Evolutionary conservation across 2,888 invertebrate species (phyloP).

Genomic region (Caenorhabditis zanzibari): DNA sequence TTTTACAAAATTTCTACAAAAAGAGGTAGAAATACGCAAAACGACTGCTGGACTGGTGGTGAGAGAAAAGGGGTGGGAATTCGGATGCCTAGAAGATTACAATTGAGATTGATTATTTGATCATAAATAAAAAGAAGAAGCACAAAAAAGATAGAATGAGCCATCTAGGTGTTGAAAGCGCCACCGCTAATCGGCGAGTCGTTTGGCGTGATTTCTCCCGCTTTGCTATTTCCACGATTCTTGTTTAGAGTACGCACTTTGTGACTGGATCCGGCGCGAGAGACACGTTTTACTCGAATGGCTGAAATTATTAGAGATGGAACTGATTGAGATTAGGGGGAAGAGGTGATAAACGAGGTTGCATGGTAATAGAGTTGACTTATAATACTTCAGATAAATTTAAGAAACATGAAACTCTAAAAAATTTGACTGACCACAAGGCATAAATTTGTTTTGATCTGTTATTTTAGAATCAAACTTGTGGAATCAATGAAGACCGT

Average conservation of each 20-base stretch:
- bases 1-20: constrained; percentile 59
- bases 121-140: constrained; percentile 20
- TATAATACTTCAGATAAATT: too few species aligned
- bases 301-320: constrained; percentile 56
- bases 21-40: constrained; percentile 61
- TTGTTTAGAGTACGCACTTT: constrained; percentile 71
- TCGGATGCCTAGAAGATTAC: constrained; percentile 49
- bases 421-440: not conserved
- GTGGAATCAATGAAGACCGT: too few species aligned
- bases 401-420: too few species aligned
- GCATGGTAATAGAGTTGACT: too few species aligned
- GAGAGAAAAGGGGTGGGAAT: constrained; percentile 28
- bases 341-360: not conserved
- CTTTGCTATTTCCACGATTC: constrained; percentile 75
- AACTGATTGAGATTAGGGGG: not conserved
- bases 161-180: constrained; percentile 55
- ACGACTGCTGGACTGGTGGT: constrained; percentile 24
- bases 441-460: too few species aligned
- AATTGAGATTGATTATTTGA: not conserved
- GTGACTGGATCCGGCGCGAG: constrained; percentile 74
- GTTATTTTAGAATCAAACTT: too few species aligned
- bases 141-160: constrained; percentile 4
- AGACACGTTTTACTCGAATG: constrained; percentile 75
- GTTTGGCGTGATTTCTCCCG: constrained; percentile 65
- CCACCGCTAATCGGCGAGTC: constrained; percentile 49